phyloP scores from a whole-genome alignment of 2,888 invertebrate species.

The Halictus quadricinctus region DNA sequence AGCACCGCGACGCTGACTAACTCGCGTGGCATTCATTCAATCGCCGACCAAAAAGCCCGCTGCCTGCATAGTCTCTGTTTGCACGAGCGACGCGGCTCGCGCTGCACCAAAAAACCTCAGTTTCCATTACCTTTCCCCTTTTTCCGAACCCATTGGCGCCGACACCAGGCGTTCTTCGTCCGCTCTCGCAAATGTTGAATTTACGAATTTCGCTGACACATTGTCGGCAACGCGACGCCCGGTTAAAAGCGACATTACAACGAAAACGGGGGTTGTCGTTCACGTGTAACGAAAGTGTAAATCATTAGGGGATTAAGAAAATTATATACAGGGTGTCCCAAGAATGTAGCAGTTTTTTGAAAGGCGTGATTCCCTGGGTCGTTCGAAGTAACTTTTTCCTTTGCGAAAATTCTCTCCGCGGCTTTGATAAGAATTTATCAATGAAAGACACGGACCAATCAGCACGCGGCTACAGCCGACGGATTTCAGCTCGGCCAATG shows the following conservation, averaged over 20 bases:
- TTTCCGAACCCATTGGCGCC: not conserved
- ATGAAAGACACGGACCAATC: no score
- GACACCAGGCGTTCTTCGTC: not conserved
- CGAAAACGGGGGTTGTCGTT: not conserved
- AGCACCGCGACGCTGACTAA: slow-evolving; percentile 82
- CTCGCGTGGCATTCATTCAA: slow-evolving; percentile 82
- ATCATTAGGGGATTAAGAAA: not conserved
- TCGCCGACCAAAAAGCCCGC: slow-evolving; percentile 75
- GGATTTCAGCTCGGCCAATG: no score
- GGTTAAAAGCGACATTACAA: not conserved
- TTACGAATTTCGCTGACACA: not conserved
- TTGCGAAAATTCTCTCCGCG: no score
- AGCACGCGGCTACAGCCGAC: no score
- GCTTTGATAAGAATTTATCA: no score
- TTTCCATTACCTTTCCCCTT: slow-evolving; percentile 14
- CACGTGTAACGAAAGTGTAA: not conserved
- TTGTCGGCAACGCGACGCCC: not conserved
- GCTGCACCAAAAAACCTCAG: slow-evolving; percentile 37
- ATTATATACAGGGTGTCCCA: not conserved
- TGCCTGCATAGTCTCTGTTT: slow-evolving; percentile 57
- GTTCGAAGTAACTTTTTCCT: no score
- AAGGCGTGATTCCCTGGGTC: no score
- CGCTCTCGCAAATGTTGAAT: not conserved
- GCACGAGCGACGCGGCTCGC: slow-evolving; percentile 35
- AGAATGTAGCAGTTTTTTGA: no score